Conservation (phyloP, 2,113 vertebrate genomes). For the Lontra canadensis region DNA sequence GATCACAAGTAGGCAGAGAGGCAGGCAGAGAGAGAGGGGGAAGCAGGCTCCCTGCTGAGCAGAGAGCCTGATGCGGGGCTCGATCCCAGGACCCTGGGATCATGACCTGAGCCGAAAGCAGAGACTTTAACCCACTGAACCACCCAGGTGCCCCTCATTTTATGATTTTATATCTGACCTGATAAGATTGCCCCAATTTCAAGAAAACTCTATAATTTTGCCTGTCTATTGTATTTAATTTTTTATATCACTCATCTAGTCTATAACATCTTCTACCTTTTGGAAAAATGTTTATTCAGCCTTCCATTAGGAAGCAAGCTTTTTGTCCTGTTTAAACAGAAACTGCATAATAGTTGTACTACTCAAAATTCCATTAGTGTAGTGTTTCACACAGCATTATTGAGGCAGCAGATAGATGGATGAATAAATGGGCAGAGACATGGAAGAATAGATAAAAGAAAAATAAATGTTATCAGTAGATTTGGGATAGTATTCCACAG, state of each 20-base stretch:
- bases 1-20: too few species aligned
- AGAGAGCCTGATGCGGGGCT: too few species aligned
- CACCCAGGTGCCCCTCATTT: neutral
- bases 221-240: neutral
- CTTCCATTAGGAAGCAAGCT: neutral
- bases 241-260: neutral
- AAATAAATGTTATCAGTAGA: neutral
- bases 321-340: neutral
- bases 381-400: neutral
- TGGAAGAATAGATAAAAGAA: neutral
- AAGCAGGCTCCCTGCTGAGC: too few species aligned
- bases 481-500: neutral
- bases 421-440: neutral
- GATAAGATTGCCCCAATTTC: neutral
- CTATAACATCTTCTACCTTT: neutral
- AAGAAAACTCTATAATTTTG: neutral
- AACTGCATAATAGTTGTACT: neutral
- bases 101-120: too few species aligned
- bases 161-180: neutral
- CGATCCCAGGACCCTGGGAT: too few species aligned
- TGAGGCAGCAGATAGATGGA: neutral
- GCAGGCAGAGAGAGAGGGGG: too few species aligned
- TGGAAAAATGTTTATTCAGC: neutral
- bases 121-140: too few species aligned
- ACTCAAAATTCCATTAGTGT: neutral